Evolutionary conservation across 2,113 vertebrate genomes (phyloP).

Genomic region (Rhegmatorhina hoffmannsi): DNA sequence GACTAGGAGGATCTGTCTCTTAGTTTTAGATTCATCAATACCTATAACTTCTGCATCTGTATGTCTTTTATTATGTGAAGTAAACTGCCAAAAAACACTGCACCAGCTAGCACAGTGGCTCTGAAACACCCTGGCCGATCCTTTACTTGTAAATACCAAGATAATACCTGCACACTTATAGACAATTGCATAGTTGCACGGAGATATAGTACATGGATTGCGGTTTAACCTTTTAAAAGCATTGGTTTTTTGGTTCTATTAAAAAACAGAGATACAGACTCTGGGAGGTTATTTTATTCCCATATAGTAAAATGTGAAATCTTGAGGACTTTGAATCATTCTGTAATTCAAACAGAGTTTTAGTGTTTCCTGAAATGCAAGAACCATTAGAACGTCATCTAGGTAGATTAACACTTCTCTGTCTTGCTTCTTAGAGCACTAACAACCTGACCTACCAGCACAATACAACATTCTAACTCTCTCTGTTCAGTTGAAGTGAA

Average conservation of each 20-base stretch:
- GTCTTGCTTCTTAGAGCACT: background rate
- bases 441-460: background rate
- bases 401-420: background rate
- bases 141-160: background rate
- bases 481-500: background rate
- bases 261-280: background rate
- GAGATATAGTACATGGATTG: background rate
- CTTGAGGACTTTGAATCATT: background rate
- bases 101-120: background rate
- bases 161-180: background rate
- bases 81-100: background rate
- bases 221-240: background rate
- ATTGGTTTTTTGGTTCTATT: background rate
- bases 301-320: background rate
- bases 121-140: background rate
- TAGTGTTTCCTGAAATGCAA: conserved; percentile 8
- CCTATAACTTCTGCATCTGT: background rate
- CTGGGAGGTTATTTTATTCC: conserved; percentile 12
- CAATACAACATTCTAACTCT: background rate
- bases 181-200: background rate
- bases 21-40: background rate
- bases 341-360: conserved; percentile 18
- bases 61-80: background rate
- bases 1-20: background rate
- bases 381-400: background rate